phyloP scores from a whole-genome alignment of 2,888 invertebrate species.

The Thymelicus lineola region DNA sequence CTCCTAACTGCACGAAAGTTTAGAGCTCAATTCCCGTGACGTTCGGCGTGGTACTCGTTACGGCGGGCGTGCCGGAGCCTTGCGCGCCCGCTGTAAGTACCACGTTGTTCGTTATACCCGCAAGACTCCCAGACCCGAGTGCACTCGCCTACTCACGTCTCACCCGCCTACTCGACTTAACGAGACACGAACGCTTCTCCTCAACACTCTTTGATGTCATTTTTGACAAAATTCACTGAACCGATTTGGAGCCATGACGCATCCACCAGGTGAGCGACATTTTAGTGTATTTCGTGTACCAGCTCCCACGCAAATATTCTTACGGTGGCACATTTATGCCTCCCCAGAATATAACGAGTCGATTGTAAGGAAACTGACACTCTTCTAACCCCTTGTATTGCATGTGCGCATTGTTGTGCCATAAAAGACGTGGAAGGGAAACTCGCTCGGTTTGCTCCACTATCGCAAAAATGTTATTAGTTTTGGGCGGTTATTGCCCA shows the following conservation, averaged over 20 bases:
- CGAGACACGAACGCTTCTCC: conserved; percentile 72
- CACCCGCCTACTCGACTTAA: conserved; percentile 69
- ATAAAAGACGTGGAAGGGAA: conserved; percentile 73
- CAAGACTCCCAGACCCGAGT: conserved; percentile 64
- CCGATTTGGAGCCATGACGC: conserved; percentile 21
- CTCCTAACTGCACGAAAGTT: not conserved
- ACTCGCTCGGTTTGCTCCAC: conserved; percentile 69
- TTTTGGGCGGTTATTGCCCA: conserved; percentile 80
- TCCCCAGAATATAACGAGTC: conserved; percentile 56
- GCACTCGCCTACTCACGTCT: conserved; percentile 75
- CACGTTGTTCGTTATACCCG: conserved; percentile 78
- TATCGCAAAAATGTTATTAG: conserved; percentile 84
- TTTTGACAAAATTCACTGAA: conserved; percentile 51
- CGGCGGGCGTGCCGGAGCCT: not conserved
- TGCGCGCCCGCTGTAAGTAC: conserved; percentile 53
- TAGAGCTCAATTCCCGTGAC: not conserved
- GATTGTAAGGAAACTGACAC: conserved; percentile 59
- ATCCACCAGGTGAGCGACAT: not conserved
- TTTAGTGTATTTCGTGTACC: not conserved
- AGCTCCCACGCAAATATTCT: conserved; percentile 44
- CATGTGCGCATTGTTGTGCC: conserved; percentile 74
- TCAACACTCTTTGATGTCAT: conserved; percentile 70
- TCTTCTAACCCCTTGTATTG: conserved; percentile 69
- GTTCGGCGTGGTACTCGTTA: not conserved
- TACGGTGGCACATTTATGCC: conserved; percentile 45